Conservation (phyloP, 2,113 vertebrate genomes). For the Oncorhynchus kisutch region DNA sequence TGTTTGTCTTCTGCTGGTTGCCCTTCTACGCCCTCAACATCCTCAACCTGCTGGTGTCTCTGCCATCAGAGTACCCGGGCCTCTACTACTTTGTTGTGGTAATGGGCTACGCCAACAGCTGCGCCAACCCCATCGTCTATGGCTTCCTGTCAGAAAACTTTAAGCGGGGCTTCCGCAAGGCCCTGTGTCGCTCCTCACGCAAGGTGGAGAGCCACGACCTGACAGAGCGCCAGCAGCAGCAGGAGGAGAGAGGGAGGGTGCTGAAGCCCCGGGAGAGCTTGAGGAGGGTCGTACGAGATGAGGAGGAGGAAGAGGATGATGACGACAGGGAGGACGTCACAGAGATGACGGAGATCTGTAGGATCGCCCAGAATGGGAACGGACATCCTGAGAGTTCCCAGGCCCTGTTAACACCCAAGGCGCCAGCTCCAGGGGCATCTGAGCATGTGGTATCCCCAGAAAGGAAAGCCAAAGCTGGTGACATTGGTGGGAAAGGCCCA, state of each 20-base stretch:
- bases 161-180: constrained; percentile 91
- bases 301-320: constrained; percentile 63
- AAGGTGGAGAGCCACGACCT: constrained; percentile 73
- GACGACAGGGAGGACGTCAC: constrained; percentile 56
- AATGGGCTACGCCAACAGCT: constrained; percentile 93
- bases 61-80: constrained; percentile 82
- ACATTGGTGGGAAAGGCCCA: constrained; percentile 45
- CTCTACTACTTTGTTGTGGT: constrained; percentile 90
- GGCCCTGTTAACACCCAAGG: constrained; percentile 54
- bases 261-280: constrained; percentile 76
- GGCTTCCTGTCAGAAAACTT: constrained; percentile 96
- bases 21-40: constrained; percentile 93
- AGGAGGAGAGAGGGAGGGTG: constrained; percentile 61
- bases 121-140: constrained; percentile 94
- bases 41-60: constrained; percentile 82
- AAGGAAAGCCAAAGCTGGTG: constrained; percentile 32
- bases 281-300: constrained; percentile 49
- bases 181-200: constrained; percentile 82
- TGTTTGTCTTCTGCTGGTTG: constrained; percentile 94
- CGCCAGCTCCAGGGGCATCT: constrained; percentile 23
- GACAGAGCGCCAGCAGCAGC: constrained; percentile 48
- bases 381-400: constrained; percentile 49
- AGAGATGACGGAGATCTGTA: constrained; percentile 79
- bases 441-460: constrained; percentile 50
- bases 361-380: constrained; percentile 77